Conservation (phyloP, 2,113 vertebrate species). For the Apus apus region DNA sequence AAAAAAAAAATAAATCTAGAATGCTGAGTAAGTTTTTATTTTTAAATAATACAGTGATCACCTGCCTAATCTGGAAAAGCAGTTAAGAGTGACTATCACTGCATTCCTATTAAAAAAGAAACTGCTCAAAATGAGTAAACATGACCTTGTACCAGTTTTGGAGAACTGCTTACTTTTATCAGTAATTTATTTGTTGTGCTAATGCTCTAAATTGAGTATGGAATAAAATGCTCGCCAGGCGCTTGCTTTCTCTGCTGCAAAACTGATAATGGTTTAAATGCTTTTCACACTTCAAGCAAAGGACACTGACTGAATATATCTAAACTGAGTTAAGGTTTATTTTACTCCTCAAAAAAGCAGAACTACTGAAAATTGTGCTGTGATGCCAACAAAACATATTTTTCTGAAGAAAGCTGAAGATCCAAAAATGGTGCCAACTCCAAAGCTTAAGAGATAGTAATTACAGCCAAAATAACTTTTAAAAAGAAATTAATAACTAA, state of each 20-base stretch:
- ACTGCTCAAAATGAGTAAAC: neutral
- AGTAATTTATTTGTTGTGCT: neutral
- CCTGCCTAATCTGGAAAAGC: neutral
- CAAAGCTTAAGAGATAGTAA: neutral
- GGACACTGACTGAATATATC: neutral
- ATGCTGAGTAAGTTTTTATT: neutral
- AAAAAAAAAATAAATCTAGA: constrained; percentile 6
- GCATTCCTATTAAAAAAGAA: neutral
- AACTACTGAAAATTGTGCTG: neutral
- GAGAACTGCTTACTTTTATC: neutral
- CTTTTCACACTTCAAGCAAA: neutral
- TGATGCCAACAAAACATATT: neutral
- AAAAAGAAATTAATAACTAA: neutral
- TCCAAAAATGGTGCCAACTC: neutral
- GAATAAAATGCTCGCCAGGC: neutral
- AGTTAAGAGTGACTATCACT: neutral
- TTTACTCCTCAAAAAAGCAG: neutral
- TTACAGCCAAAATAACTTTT: neutral
- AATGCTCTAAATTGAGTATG: neutral
- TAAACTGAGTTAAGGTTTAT: neutral
- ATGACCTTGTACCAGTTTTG: neutral
- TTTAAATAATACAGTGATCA: neutral
- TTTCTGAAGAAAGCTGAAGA: neutral
- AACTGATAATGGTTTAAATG: neutral
- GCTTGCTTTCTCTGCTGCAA: neutral